These are phyloP conservation scores for Martes martes DNA, from an alignment of 2,113 vertebrate species.

Conservation along the genomic window DNA sequence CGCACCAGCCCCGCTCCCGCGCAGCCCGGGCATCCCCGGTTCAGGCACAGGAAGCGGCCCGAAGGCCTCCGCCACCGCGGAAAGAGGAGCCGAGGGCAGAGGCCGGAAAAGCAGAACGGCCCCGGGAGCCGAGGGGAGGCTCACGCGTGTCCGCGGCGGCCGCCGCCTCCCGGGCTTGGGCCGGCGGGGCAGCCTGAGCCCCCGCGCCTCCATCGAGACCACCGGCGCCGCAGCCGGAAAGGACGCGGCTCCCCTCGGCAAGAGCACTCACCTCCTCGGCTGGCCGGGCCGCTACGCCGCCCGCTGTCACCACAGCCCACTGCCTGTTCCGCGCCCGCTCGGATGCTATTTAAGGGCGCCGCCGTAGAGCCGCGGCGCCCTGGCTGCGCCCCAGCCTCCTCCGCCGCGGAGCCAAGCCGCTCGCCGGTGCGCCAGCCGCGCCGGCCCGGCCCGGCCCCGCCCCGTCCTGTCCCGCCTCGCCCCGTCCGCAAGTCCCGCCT, in stretches of 20 bases:
- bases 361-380: neutral
- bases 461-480: neutral
- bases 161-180: neutral
- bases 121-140: neutral
- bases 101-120: conserved; percentile 44
- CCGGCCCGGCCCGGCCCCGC: neutral
- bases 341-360: conserved; percentile 72
- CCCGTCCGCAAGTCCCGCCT: neutral
- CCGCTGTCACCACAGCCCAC: conserved; percentile 53
- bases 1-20: neutral
- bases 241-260: neutral
- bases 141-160: neutral
- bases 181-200: neutral
- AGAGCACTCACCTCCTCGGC: conserved; percentile 67
- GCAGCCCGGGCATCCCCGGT: neutral
- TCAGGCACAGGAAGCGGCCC: neutral
- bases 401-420: neutral
- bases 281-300: neutral
- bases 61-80: neutral
- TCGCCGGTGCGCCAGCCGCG: neutral
- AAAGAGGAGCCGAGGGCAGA: neutral
- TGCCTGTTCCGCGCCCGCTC: neutral
- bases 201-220: neutral
- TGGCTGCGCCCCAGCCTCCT: conserved; percentile 34
- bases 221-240: neutral